Conservation (phyloP, 2,797 vertebrate genomes). For the Micropoecilia bifurca region DNA sequence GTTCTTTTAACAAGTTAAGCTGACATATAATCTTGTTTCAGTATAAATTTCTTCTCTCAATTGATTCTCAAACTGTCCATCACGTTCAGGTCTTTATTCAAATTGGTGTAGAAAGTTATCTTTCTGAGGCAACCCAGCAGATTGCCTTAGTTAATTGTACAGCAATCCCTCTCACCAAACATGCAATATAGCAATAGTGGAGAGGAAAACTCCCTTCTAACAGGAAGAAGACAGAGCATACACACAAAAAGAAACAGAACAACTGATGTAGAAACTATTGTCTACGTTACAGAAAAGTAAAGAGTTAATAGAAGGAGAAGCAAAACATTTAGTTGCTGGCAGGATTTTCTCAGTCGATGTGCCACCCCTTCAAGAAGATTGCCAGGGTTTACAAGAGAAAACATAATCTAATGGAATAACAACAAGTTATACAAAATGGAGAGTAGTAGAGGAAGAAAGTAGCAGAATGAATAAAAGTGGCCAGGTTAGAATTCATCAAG, state of each 20-base stretch:
- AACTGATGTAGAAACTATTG: not conserved
- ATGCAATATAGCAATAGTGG: not conserved
- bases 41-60: not conserved
- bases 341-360: not conserved
- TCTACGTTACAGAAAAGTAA: not conserved
- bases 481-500: not conserved
- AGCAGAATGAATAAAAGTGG: not conserved
- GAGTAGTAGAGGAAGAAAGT: not conserved
- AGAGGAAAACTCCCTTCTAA: not conserved
- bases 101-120: not conserved
- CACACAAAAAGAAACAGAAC: not conserved
- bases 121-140: not conserved
- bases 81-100: not conserved
- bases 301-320: not conserved
- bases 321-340: not conserved
- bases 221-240: not conserved
- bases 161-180: not conserved
- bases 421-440: not conserved
- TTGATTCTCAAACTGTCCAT: not conserved
- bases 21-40: not conserved
- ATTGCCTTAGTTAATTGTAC: not conserved
- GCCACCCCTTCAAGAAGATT: not conserved
- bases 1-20: not conserved
- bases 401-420: not conserved
- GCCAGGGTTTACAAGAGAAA: not conserved